phyloP scores from a whole-genome alignment of 2,113 vertebrate genomes.

The Ailuropoda melanoleuca region DNA sequence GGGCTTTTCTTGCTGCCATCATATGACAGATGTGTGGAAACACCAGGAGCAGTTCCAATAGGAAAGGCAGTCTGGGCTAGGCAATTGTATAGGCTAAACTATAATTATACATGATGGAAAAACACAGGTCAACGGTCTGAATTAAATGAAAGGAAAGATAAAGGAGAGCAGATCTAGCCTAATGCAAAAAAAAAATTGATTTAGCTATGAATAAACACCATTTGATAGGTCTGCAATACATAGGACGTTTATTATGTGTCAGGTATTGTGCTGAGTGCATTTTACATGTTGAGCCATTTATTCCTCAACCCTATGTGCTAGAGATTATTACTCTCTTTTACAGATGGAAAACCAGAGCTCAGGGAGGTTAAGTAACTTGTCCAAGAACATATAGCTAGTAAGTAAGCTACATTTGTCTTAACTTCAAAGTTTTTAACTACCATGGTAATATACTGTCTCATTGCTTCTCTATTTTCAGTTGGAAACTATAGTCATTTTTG shows the following conservation, averaged over 20 bases:
- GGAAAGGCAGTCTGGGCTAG: not conserved
- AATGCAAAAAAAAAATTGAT: constrained; percentile 27
- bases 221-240: not conserved
- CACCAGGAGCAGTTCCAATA: not conserved
- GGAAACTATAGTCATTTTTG: constrained; percentile 43
- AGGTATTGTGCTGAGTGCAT: not conserved
- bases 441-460: not conserved
- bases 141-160: not conserved
- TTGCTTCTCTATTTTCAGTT: constrained; percentile 26
- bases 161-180: not conserved
- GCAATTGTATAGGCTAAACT: not conserved
- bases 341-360: not conserved
- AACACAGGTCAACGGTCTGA: not conserved
- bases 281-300: constrained; percentile 21
- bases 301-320: not conserved
- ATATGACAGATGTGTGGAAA: not conserved
- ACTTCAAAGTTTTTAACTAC: not conserved
- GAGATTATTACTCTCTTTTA: constrained; percentile 16
- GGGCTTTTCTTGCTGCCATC: not conserved
- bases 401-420: constrained; percentile 22
- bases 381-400: constrained; percentile 15
- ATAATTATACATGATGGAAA: constrained; percentile 6
- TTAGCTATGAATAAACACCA: constrained; percentile 24
- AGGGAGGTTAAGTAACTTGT: constrained; percentile 40
- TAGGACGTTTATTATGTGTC: not conserved